Percentiles rank a stretch among this genome's conserved stretches.
These are phyloP conservation scores for Sebastes kiyomatsui DNA, from an alignment of 2,797 vertebrate species.

Conservation along the genomic window DNA sequence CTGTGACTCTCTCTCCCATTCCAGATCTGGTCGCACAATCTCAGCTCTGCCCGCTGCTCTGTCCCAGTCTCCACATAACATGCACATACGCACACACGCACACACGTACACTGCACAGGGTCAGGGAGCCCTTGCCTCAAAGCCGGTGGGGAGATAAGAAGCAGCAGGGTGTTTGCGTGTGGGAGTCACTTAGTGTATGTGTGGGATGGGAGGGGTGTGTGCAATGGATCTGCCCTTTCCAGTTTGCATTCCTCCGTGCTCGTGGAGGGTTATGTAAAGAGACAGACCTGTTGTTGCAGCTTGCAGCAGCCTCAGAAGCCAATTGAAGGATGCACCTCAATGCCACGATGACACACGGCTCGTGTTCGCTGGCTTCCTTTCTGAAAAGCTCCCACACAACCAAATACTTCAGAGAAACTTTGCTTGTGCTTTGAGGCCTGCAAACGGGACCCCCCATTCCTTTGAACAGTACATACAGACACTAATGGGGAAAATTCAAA, in stretches of 20 bases:
- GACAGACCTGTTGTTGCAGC: conserved; percentile 82
- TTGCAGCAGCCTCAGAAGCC: conserved; percentile 61
- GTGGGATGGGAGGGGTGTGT: conserved; percentile 68
- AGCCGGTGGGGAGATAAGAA: conserved; percentile 82
- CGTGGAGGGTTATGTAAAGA: conserved; percentile 86
- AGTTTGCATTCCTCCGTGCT: conserved; percentile 87
- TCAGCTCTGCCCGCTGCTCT: conserved; percentile 67
- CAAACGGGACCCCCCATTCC: conserved; percentile 21
- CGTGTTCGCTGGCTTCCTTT: not conserved
- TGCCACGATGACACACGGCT: conserved; percentile 19
- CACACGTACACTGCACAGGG: conserved; percentile 44
- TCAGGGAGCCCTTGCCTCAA: conserved; percentile 80
- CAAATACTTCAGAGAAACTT: not conserved
- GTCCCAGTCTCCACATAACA: conserved; percentile 50
- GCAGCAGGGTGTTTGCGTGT: conserved; percentile 62
- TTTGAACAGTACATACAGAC: conserved; percentile 45
- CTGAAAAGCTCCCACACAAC: conserved; percentile 25
- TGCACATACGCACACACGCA: conserved; percentile 24
- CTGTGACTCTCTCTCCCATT: conserved; percentile 79
- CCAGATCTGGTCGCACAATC: conserved; percentile 81
- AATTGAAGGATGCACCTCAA: conserved; percentile 73
- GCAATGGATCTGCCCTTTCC: conserved; percentile 85
- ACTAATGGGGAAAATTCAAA: conserved; percentile 24
- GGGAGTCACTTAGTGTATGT: conserved; percentile 57
- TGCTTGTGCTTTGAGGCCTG: conserved; percentile 57